Percentiles rank a stretch among this genome's conserved stretches.
Conservation (phyloP, 2,888 invertebrate species). For the Papilio gigon region DNA sequence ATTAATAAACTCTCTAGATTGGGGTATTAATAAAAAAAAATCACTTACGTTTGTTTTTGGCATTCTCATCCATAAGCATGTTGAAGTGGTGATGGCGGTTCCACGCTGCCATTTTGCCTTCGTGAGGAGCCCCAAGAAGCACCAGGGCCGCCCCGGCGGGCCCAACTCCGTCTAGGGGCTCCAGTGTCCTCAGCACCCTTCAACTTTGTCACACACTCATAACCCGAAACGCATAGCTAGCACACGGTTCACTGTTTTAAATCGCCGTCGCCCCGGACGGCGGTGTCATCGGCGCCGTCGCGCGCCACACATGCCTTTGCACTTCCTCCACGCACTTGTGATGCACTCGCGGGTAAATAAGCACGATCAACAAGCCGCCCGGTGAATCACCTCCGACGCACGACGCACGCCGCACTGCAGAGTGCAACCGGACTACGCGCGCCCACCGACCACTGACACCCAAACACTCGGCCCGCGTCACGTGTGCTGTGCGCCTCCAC, state of each 20-base stretch:
- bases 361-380: slow-evolving; percentile 73
- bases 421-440: slow-evolving; percentile 58
- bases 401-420: slow-evolving; percentile 70
- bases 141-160: slow-evolving; percentile 83
- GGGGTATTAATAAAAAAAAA: not conserved
- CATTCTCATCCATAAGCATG: slow-evolving; percentile 87
- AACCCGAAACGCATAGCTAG: slow-evolving; percentile 76
- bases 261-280: slow-evolving; percentile 70
- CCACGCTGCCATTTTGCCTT: slow-evolving; percentile 87
- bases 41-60: slow-evolving; percentile 86
- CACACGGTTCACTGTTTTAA: slow-evolving; percentile 74
- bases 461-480: slow-evolving; percentile 76
- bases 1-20: not conserved
- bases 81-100: slow-evolving; percentile 88
- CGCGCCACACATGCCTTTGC: slow-evolving; percentile 78
- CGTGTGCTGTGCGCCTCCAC: slow-evolving; percentile 74
- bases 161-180: slow-evolving; percentile 84
- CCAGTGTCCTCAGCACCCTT: slow-evolving; percentile 83
- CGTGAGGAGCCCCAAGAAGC: slow-evolving; percentile 83
- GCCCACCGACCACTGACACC: slow-evolving; percentile 74
- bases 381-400: slow-evolving; percentile 77
- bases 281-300: slow-evolving; percentile 77
- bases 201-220: slow-evolving; percentile 82
- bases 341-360: slow-evolving; percentile 80
- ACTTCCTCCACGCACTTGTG: slow-evolving; percentile 77